phyloP scores from a whole-genome alignment of 2,888 invertebrate genomes.

The Griposia aprilina region DNA sequence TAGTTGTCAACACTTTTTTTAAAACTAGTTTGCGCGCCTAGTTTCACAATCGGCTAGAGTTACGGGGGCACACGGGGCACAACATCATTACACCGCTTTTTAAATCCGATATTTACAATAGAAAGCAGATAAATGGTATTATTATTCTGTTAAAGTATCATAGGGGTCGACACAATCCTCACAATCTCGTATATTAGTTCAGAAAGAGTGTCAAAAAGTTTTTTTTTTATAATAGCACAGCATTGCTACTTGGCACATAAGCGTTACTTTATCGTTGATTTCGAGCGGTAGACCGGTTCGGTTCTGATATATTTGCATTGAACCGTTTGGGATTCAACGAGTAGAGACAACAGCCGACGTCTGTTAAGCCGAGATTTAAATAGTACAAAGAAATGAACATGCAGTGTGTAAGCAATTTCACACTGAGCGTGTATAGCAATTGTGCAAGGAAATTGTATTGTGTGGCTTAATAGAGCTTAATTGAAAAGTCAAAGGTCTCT shows the following conservation, averaged over 20 bases:
- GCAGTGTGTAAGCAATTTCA: constrained; percentile 66
- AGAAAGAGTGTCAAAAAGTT: constrained; percentile 52
- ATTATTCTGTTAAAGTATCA: constrained; percentile 49
- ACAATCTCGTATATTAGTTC: constrained; percentile 45
- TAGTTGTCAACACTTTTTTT: constrained; percentile 72
- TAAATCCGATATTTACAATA: constrained; percentile 64
- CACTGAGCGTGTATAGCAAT: constrained; percentile 65
- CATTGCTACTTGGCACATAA: constrained; percentile 66
- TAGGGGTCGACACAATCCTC: constrained; percentile 59
- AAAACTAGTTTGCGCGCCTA: constrained; percentile 76
- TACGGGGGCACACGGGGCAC: constrained; percentile 62
- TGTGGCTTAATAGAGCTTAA: constrained; percentile 78
- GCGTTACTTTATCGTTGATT: constrained; percentile 70
- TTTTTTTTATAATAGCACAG: constrained; percentile 50
- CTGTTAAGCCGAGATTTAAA: constrained; percentile 71
- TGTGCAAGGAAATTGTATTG: constrained; percentile 74
- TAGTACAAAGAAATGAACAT: constrained; percentile 69
- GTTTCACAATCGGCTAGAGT: constrained; percentile 66
- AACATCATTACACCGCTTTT: constrained; percentile 61
- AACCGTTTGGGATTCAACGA: constrained; percentile 72
- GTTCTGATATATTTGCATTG: constrained; percentile 80
- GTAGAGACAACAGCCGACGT: constrained; percentile 65
- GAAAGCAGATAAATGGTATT: constrained; percentile 52
- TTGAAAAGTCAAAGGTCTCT: constrained; percentile 80
- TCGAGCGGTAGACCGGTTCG: constrained; percentile 77